A percentile compares a stretch with the other conserved stretches of the same genome.
These are phyloP conservation scores for Torymus auratus DNA, from an alignment of 2,888 invertebrate species.

Conservation along the genomic window DNA sequence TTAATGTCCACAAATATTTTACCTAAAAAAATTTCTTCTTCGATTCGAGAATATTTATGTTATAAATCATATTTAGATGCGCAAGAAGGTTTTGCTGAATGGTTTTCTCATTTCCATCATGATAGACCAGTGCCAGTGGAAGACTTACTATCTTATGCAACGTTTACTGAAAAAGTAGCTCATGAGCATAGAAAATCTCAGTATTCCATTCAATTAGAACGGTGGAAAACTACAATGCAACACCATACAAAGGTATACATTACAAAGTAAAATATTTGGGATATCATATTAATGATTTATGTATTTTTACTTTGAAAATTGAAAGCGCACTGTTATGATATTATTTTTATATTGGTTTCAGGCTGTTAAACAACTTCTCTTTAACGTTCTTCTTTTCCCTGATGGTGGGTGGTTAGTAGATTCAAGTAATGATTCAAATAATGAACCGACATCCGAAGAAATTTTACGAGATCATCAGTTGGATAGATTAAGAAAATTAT, in stretches of 20 bases:
- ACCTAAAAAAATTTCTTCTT: conserved; percentile 75
- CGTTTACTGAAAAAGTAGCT: conserved; percentile 92
- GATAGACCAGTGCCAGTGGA: conserved; percentile 86
- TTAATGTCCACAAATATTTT: conserved; percentile 76
- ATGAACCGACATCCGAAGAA: conserved; percentile 77
- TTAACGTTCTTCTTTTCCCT: conserved; percentile 92
- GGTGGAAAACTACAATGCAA: conserved; percentile 84
- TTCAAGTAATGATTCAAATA: conserved; percentile 79
- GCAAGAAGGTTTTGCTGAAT: conserved; percentile 91
- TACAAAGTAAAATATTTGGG: neutral
- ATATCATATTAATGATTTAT: neutral
- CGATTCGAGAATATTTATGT: conserved; percentile 90
- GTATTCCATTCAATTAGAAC: conserved; percentile 86
- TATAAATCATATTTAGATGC: conserved; percentile 92
- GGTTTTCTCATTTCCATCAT: conserved; percentile 90
- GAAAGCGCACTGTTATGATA: conserved; percentile 4
- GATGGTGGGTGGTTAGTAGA: conserved; percentile 94
- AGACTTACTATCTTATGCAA: conserved; percentile 79
- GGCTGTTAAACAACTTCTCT: conserved; percentile 88
- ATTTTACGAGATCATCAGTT: conserved; percentile 84
- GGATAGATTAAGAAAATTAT: conserved; percentile 86
- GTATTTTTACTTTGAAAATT: neutral
- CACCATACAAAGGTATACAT: conserved; percentile 83
- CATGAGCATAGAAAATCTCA: conserved; percentile 90
- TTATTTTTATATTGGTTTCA: conserved; percentile 66